phyloP scores from a whole-genome alignment of 1,140 invertebrate genomes.

The Delia radicum region DNA sequence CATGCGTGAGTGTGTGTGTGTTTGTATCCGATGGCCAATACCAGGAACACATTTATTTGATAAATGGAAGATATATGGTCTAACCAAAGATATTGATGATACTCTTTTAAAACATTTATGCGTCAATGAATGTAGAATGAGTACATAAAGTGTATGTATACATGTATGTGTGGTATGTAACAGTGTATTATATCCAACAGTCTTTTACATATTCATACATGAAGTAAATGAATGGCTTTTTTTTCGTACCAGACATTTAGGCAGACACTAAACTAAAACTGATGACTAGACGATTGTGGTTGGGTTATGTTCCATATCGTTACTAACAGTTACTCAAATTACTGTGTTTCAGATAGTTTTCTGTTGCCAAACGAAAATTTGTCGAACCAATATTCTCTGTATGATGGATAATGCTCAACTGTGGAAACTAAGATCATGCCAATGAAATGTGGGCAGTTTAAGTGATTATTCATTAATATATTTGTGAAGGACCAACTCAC shows the following conservation, averaged over 20 bases:
- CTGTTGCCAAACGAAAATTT: no score
- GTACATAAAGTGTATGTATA: background rate
- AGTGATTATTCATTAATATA: no score
- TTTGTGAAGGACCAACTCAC: no score
- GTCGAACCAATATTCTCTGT: no score
- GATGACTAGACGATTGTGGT: slow-evolving; percentile 22
- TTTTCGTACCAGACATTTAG: slow-evolving; percentile 3
- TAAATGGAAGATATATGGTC: slow-evolving; percentile 2
- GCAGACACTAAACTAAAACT: slow-evolving; percentile 9
- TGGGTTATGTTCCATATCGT: no score
- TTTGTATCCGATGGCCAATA: background rate
- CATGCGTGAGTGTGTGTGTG: background rate
- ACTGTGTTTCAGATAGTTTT: no score
- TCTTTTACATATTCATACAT: background rate
- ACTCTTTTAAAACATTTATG: slow-evolving; percentile 8
- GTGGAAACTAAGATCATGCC: no score
- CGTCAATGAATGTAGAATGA: slow-evolving; percentile 12
- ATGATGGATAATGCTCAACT: no score
- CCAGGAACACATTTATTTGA: slow-evolving; percentile 4
- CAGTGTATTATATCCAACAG: background rate
- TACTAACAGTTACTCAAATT: no score
- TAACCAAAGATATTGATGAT: slow-evolving; percentile 10
- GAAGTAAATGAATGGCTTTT: background rate
- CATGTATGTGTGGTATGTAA: background rate
- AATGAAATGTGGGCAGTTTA: no score